A percentile compares a stretch with the other conserved stretches of the same genome.
Evolutionary conservation across 2,888 invertebrate species (phyloP).

Genomic region (Carterocephalus palaemon): DNA sequence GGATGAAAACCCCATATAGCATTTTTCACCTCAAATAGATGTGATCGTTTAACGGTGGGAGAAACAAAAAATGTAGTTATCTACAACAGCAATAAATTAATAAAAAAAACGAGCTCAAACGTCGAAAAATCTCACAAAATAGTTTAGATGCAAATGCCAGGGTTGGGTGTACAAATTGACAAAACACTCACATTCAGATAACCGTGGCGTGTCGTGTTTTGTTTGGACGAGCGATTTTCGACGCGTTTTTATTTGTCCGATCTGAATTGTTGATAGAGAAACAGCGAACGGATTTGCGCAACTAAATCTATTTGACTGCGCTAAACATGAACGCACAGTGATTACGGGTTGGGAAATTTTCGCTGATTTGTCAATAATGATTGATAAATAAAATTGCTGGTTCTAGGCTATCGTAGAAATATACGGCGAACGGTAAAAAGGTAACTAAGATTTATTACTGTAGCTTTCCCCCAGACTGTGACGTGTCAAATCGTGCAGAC

Average conservation of each 20-base stretch:
- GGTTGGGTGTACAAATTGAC: conserved; percentile 7
- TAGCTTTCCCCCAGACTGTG: no score
- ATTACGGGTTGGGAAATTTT: conserved; percentile 1
- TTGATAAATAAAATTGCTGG: no score
- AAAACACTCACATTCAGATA: conserved; percentile 13
- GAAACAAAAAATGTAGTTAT: no score
- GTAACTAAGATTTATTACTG: no score
- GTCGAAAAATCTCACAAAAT: conserved; percentile 11
- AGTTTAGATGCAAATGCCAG: conserved; percentile 18
- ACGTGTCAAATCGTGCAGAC: no score
- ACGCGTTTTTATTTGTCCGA: conserved; percentile 12
- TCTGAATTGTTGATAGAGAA: conserved; percentile 14
- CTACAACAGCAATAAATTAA: no score
- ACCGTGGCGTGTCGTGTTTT: conserved; percentile 6
- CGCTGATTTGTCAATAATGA: conserved; percentile 13
- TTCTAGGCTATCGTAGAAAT: no score
- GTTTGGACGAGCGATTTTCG: not conserved
- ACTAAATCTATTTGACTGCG: conserved; percentile 2
- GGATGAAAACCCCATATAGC: no score
- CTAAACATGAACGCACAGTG: conserved; percentile 4
- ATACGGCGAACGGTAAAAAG: no score
- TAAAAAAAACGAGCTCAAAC: not conserved
- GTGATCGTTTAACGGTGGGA: no score
- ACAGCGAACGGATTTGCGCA: conserved; percentile 6
- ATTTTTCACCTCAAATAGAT: no score